Percentiles rank a stretch among this genome's conserved stretches.
Evolutionary conservation across 1,140 invertebrate species (phyloP).

Genomic region (Tetramorium alpestre): DNA sequence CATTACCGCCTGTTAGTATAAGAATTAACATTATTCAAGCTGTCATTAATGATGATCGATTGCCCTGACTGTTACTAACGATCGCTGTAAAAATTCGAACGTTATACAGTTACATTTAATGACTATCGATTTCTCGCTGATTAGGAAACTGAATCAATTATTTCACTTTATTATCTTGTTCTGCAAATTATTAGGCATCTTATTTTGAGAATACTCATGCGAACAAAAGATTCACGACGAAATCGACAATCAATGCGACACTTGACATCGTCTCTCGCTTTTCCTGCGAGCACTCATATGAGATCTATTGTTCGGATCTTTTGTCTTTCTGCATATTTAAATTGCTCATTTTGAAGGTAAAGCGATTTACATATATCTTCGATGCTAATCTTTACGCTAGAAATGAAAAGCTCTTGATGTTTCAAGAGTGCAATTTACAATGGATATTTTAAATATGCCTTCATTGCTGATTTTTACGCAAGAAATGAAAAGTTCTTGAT

Average conservation of each 20-base stretch:
- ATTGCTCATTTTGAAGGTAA: not conserved
- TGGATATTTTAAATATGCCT: not conserved
- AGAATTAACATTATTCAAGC: conserved; percentile 7
- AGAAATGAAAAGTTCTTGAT: not conserved
- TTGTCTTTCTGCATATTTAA: not conserved
- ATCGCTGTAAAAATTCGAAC: not conserved
- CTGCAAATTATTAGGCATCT: not conserved
- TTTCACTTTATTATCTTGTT: not conserved
- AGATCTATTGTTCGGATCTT: conserved; percentile 3
- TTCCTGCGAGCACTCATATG: conserved; percentile 7
- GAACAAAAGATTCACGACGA: not conserved
- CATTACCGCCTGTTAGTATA: not conserved
- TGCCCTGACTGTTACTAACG: not conserved
- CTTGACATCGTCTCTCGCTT: conserved; percentile 26
- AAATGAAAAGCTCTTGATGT: not conserved
- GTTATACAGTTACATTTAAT: not conserved
- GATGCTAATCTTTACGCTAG: not conserved
- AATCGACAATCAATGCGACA: conserved; percentile 7
- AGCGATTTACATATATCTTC: not conserved
- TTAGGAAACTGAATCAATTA: not conserved
- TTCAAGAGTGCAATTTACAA: not conserved
- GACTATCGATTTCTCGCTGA: not conserved
- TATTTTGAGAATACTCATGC: not conserved
- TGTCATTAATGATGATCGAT: conserved; percentile 13
- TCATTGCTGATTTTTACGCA: not conserved